A percentile compares a stretch with the other conserved stretches of the same genome.
Evolutionary conservation across 2,888 invertebrate genomes (phyloP).

Genomic region (Lasius platythorax): DNA sequence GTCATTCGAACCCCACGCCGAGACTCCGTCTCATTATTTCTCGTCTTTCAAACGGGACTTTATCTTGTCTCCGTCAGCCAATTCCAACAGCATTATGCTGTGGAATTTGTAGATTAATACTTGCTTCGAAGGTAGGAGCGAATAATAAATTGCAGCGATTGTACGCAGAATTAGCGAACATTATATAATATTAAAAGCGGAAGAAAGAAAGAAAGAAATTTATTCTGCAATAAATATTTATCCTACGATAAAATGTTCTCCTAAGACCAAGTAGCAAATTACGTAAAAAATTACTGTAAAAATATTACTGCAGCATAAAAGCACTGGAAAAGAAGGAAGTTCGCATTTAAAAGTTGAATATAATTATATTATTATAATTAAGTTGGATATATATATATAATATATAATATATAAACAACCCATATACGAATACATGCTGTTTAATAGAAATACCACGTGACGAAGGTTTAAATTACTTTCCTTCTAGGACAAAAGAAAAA

Average conservation of each 20-base stretch:
- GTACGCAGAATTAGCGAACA: neutral
- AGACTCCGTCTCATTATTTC: neutral
- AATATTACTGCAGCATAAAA: neutral
- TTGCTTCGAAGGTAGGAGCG: neutral
- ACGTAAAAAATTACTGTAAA: neutral
- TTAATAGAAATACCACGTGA: conserved; percentile 30
- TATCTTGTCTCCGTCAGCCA: conserved; percentile 27
- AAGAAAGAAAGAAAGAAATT: neutral
- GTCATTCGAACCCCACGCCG: neutral
- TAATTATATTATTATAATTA: neutral
- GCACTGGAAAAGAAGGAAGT: neutral
- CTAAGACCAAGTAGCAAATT: neutral
- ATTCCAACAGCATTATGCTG: neutral
- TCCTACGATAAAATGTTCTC: neutral
- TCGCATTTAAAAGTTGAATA: neutral
- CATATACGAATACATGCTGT: neutral
- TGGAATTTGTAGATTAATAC: conserved; percentile 31
- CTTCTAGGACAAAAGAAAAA: neutral
- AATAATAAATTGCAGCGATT: conserved; percentile 6
- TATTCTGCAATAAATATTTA: conserved; percentile 1
- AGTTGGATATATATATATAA: neutral
- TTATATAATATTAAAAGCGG: neutral
- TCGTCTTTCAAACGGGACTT: conserved; percentile 33
- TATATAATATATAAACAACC: neutral
- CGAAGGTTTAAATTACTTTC: conserved; percentile 18